Evolutionary conservation across 2,113 vertebrate genomes (phyloP).

Genomic region (Ammodytes dubius): DNA sequence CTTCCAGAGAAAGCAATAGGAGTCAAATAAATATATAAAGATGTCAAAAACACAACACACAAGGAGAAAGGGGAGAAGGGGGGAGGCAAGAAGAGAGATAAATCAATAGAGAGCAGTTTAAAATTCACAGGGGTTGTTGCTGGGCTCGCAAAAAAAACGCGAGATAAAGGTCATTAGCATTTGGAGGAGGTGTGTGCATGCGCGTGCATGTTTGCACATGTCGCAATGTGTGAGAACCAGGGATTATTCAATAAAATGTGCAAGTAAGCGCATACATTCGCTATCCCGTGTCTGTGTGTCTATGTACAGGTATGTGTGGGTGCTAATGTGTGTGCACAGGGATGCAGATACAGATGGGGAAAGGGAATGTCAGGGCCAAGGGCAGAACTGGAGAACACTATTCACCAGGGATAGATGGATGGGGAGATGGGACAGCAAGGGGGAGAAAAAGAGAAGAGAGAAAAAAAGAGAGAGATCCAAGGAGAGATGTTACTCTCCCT

Average conservation of each 20-base stretch:
- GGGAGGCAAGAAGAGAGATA: slow-evolving; percentile 81
- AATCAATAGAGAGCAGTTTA: slow-evolving; percentile 87
- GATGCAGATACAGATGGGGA: slow-evolving; percentile 46
- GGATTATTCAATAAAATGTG: slow-evolving; percentile 44
- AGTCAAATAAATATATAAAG: slow-evolving; percentile 84
- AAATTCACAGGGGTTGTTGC: slow-evolving; percentile 80
- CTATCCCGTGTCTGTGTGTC: slow-evolving; percentile 11
- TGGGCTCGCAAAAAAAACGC: slow-evolving; percentile 60
- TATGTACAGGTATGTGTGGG: slow-evolving; percentile 21
- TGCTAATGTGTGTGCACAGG: slow-evolving; percentile 37
- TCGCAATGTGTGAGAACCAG: slow-evolving; percentile 36
- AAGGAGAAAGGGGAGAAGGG: slow-evolving; percentile 75
- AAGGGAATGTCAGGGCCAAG: slow-evolving; percentile 78
- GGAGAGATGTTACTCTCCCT: slow-evolving; percentile 83
- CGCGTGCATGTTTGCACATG: slow-evolving; percentile 21
- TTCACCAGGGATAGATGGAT: slow-evolving; percentile 71
- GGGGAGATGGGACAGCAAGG: slow-evolving; percentile 57
- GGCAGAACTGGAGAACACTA: slow-evolving; percentile 78
- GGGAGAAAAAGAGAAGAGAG: slow-evolving; percentile 69
- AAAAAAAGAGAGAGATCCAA: slow-evolving; percentile 81
- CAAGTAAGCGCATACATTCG: slow-evolving; percentile 38
- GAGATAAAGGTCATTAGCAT: slow-evolving; percentile 78
- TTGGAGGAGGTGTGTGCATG: slow-evolving; percentile 53
- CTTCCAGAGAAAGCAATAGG: slow-evolving; percentile 85
- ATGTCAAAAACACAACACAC: slow-evolving; percentile 80